Evolutionary conservation across 1,140 invertebrate species (phyloP).

Genomic region (Leguminivora glycinivorella): DNA sequence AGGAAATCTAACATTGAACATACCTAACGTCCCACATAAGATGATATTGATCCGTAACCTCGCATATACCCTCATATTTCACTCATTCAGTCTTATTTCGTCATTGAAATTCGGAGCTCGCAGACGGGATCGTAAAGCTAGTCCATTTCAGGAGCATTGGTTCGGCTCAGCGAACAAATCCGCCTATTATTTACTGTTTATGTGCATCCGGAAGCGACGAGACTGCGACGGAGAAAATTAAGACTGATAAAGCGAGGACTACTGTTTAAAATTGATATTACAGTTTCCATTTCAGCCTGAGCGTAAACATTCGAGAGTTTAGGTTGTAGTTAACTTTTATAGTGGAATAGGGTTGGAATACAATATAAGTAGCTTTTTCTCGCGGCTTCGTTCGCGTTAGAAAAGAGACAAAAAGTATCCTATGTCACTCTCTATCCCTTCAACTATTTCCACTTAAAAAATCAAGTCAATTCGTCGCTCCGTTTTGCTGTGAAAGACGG

Average conservation of each 20-base stretch:
- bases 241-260: constrained; percentile 15
- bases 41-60: constrained; percentile 26
- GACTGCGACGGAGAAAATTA: constrained; percentile 14
- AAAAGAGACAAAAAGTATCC: too few species aligned
- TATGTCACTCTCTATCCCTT: too few species aligned
- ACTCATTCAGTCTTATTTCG: constrained; percentile 24
- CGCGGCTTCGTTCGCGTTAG: too few species aligned
- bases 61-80: constrained; percentile 22
- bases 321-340: background rate
- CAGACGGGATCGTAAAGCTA: constrained; percentile 24
- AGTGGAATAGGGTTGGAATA: too few species aligned
- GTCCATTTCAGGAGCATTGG: constrained; percentile 21
- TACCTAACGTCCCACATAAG: constrained; percentile 1
- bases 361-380: too few species aligned
- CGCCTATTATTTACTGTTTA: constrained; percentile 25
- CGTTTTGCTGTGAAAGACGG: too few species aligned
- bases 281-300: background rate
- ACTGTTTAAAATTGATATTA: constrained; percentile 11
- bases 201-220: constrained; percentile 8
- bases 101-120: constrained; percentile 28
- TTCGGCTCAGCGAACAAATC: constrained; percentile 26
- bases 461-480: too few species aligned
- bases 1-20: constrained; percentile 10
- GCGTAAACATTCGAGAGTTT: background rate
- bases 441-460: too few species aligned